Conservation (phyloP, 2,113 vertebrate genomes). For the Tenrec ecaudatus region DNA sequence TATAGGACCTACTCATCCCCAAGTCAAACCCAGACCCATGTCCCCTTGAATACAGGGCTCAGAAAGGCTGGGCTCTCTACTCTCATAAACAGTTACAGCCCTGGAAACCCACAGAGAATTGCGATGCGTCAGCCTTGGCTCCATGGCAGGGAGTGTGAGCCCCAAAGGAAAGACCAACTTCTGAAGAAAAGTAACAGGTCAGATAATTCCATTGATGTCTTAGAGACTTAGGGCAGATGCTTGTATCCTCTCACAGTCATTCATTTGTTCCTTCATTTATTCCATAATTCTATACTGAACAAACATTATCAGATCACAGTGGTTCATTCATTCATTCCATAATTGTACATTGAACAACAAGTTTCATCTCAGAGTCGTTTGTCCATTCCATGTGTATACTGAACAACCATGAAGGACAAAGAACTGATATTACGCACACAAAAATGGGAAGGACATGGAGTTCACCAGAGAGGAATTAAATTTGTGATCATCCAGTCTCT, state of each 20-base stretch:
- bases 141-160: neutral
- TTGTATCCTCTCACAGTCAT: conserved; percentile 32
- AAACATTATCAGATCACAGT: too few relatives aligned
- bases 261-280: neutral
- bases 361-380: too few relatives aligned
- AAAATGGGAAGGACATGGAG: conserved; percentile 14
- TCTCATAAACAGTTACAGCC: too few relatives aligned
- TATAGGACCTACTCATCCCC: neutral
- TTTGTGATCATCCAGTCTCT: neutral
- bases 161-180: conserved; percentile 23
- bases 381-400: neutral
- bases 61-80: conserved; percentile 28
- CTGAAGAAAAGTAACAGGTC: conserved; percentile 40
- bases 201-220: conserved; percentile 32
- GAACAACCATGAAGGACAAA: neutral
- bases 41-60: conserved; percentile 20
- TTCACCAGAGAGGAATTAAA: neutral
- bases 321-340: neutral
- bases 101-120: too few relatives aligned
- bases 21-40: conserved; percentile 38
- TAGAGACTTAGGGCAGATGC: neutral
- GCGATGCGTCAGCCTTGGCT: too few relatives aligned
- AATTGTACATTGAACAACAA: conserved; percentile 1
- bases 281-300: too few relatives aligned
- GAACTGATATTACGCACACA: neutral